These are phyloP conservation scores for Temnothorax curvispinosus DNA, from an alignment of 1,140 invertebrate genomes.

Conservation along the genomic window DNA sequence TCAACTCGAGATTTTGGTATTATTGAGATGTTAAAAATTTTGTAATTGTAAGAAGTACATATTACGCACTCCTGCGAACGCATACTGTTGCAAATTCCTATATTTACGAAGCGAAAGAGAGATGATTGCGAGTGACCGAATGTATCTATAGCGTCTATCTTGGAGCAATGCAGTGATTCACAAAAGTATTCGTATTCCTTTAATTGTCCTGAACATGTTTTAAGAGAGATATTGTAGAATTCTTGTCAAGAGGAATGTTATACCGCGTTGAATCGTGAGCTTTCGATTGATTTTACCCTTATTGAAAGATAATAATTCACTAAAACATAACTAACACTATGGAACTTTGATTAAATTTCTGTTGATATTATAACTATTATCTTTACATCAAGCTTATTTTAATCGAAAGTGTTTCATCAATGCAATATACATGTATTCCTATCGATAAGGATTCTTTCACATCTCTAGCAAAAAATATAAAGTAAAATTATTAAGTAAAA, in stretches of 20 bases:
- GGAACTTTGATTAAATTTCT: neutral
- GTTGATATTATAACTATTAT: neutral
- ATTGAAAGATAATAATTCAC: neutral
- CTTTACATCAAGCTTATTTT: neutral
- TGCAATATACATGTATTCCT: neutral
- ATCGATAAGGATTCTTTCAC: neutral
- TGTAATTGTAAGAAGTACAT: neutral
- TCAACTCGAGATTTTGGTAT: neutral
- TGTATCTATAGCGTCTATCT: neutral
- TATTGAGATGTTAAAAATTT: neutral
- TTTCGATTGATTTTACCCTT: neutral
- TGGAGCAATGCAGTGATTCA: neutral
- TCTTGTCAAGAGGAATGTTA: neutral
- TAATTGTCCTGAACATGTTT: neutral
- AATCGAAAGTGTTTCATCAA: neutral
- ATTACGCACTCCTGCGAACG: neutral
- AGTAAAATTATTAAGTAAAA: neutral
- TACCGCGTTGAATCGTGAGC: neutral
- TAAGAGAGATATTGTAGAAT: neutral
- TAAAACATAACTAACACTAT: neutral
- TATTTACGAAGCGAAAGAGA: constrained; percentile 6
- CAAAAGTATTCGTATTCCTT: neutral
- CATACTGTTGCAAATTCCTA: neutral
- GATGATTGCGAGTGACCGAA: neutral
- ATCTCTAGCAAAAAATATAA: neutral